phyloP scores from a whole-genome alignment of 2,888 invertebrate species.

The Leptinotarsa tumamoca region DNA sequence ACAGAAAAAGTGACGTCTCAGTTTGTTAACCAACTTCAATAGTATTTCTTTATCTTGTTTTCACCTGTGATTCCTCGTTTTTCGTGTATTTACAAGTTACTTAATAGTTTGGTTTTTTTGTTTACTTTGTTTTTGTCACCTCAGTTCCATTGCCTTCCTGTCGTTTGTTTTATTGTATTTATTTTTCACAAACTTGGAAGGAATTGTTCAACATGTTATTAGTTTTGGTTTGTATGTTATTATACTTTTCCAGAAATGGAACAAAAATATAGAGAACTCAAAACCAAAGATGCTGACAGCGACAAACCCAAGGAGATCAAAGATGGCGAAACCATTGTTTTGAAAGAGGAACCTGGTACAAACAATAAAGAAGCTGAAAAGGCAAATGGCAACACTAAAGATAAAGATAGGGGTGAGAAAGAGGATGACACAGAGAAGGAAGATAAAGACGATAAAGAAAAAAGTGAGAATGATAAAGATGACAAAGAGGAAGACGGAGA shows the following conservation, averaged over 20 bases:
- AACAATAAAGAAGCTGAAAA: conserved; percentile 57
- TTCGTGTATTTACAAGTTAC: no score
- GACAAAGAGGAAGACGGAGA: conserved; percentile 42
- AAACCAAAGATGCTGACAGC: conserved; percentile 54
- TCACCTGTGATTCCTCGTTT: no score
- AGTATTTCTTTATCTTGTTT: no score
- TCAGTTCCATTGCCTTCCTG: no score
- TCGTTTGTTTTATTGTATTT: no score
- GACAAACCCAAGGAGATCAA: conserved; percentile 52
- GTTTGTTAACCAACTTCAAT: neutral
- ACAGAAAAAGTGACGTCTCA: no score
- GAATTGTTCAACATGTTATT: neutral
- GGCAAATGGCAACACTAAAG: conserved; percentile 53
- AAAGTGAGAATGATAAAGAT: conserved; percentile 48
- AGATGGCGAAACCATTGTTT: conserved; percentile 34
- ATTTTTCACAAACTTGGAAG: no score
- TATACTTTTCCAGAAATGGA: conserved; percentile 55
- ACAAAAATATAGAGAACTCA: conserved; percentile 58
- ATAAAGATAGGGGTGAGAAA: conserved; percentile 62
- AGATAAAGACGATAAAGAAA: conserved; percentile 52
- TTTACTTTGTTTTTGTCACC: no score
- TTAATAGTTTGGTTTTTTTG: no score
- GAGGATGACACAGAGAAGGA: conserved; percentile 62
- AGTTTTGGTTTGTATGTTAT: neutral
- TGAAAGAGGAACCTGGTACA: conserved; percentile 64